These are phyloP conservation scores for Tachina fera DNA, from an alignment of 2,888 invertebrate species.

Conservation along the genomic window DNA sequence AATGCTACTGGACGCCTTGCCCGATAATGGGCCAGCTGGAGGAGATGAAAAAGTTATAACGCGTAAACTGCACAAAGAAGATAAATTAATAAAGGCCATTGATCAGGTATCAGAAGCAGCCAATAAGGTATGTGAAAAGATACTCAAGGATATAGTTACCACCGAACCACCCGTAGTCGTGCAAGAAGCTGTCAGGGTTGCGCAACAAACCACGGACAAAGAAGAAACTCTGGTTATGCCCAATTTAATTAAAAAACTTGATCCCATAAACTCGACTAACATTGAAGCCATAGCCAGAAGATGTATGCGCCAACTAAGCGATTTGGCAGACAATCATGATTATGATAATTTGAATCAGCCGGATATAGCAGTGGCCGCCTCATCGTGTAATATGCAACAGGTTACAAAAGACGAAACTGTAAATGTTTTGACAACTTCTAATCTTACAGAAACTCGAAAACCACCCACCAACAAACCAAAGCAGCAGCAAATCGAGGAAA, in stretches of 20 bases:
- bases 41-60: slow-evolving; percentile 57
- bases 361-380: slow-evolving; percentile 66
- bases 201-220: slow-evolving; percentile 72
- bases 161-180: slow-evolving; percentile 80
- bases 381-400: slow-evolving; percentile 68
- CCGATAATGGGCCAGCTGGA: slow-evolving; percentile 72
- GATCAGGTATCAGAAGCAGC: slow-evolving; percentile 82
- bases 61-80: slow-evolving; percentile 79
- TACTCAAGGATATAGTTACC: slow-evolving; percentile 80
- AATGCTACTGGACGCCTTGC: slow-evolving; percentile 82
- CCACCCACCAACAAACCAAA: slow-evolving; percentile 62
- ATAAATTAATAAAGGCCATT: slow-evolving; percentile 80
- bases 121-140: slow-evolving; percentile 81
- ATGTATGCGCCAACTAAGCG: slow-evolving; percentile 82
- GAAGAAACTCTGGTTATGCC: slow-evolving; percentile 77
- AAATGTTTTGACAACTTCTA: slow-evolving; percentile 71
- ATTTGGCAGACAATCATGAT: slow-evolving; percentile 80
- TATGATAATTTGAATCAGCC: slow-evolving; percentile 82
- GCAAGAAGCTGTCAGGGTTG: slow-evolving; percentile 78
- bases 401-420: slow-evolving; percentile 62
- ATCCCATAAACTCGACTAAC: slow-evolving; percentile 83
- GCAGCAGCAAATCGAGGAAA: slow-evolving; percentile 79
- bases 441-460: slow-evolving; percentile 69
- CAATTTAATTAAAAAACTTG: slow-evolving; percentile 83
- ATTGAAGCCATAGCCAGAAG: slow-evolving; percentile 84